Base-by-base conservation (phyloP, 1,140 invertebrate genomes). In the Saccostrea cuccullata region DNA sequence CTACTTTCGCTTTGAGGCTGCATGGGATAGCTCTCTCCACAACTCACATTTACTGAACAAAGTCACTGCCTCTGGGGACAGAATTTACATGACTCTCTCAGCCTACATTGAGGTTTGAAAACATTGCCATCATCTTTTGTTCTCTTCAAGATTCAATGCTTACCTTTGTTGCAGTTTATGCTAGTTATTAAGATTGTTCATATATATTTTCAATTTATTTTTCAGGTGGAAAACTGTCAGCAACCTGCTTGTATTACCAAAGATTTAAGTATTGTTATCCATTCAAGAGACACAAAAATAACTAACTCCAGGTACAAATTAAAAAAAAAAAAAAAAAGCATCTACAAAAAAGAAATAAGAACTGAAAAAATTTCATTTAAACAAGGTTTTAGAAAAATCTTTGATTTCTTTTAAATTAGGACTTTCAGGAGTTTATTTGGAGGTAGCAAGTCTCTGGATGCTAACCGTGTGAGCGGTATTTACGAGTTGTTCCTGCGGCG, bases 21-120 rank as follows among this genome's bases (percentile, higher is more conserved):
- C 99, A 0, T 99, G 99, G 99, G 99, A 99, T 95, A 99, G 98
- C 92, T 99, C 99, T 67, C 96, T 99, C 84, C 99, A 99, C 95
- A 99, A 99, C 94, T 99, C 99, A 0, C 96, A 97, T 0, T 95
- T 99, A 26, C 96, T 99, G 55, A 99, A 99, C 95, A 96, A 98
- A 90, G 98, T 99, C 0, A 99, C 99, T n/a, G 97, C 98, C 23
- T 97, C 97, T 91, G 98, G 98, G 47, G 99, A 99, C 95, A 98
- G 99, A 89, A 98, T 99, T 77, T 99, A 99, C 95, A 98, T 99
- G 96, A 99, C 99, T 0, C 97, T 99, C 85, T 99, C 99, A 12
- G 99, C 98, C 17, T 99, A 99, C 94, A 96, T 99, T 64, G 99
- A 99, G 96, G 98, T 99, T 95, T n/a, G 36, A 15, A 26, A 84